These are phyloP conservation scores for Leucoraja erinaceus DNA, from an alignment of 2,113 vertebrate genomes.

Conservation along the genomic window DNA sequence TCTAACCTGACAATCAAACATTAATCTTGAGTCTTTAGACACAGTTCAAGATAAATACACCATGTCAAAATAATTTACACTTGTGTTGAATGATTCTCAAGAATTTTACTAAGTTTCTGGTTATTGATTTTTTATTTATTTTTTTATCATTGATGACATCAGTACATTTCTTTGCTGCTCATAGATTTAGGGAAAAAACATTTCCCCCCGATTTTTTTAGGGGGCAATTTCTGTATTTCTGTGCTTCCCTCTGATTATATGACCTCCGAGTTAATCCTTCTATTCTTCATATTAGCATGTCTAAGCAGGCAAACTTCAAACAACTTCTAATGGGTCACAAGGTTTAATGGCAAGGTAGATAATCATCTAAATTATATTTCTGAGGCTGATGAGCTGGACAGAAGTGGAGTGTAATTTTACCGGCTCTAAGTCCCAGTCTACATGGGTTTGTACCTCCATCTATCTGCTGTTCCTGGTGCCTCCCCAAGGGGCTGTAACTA, in stretches of 20 bases:
- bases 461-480: slow-evolving; percentile 50
- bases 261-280: slow-evolving; percentile 65
- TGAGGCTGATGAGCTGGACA: slow-evolving; percentile 66
- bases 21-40: background rate
- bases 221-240: slow-evolving; percentile 51
- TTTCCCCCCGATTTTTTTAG: background rate
- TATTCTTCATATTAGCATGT: slow-evolving; percentile 64
- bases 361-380: slow-evolving; percentile 77
- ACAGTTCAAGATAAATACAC: slow-evolving; percentile 1
- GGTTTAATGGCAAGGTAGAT: slow-evolving; percentile 62
- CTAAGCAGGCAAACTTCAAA: slow-evolving; percentile 75
- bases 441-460: slow-evolving; percentile 51
- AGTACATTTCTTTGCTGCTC: background rate
- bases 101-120: background rate
- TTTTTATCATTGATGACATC: background rate
- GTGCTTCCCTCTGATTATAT: slow-evolving; percentile 56
- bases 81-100: background rate
- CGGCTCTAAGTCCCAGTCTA: slow-evolving; percentile 58
- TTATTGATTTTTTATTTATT: background rate
- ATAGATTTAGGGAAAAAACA: background rate
- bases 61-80: background rate
- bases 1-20: slow-evolving; percentile 17
- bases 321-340: slow-evolving; percentile 62
- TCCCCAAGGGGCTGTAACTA: slow-evolving; percentile 48
- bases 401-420: slow-evolving; percentile 56